Evolutionary conservation across 2,113 vertebrate species (phyloP), one percentile per base, ranked within the genome.

Genomic region (Nicator chloris): DNA sequence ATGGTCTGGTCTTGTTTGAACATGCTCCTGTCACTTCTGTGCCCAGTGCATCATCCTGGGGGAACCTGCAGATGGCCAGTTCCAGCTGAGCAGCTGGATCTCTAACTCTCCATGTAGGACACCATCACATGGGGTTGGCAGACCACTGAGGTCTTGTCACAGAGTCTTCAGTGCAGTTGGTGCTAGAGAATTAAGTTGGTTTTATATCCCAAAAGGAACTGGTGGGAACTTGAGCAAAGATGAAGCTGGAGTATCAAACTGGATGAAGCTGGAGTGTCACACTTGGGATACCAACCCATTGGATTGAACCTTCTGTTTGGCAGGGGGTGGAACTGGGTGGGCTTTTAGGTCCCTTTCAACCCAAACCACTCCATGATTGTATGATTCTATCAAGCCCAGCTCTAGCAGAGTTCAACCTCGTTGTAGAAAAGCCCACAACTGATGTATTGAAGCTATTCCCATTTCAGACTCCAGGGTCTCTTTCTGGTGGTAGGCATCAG

Each of bases 401-500:
- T 44, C 15, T 49, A 40, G 73, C 13, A 57, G 20, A 72, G 23
- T 31, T 88, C 40, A 86, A 0, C 17, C 31, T 70, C 9, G 0
- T 69, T 50, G 31, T 4, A n/a, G 54, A 79, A 78, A 33, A 49
- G 1, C 7, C 33, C 35, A 17, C 6, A 9, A 4, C 12, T n/a
- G 24, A 5, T 76, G 2, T 60, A 4, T 21, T 63, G 76, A 33
- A 79, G 35, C 56, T 39, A 14, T 42, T 86, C 40, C 26, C 1
- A 0, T 57, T 59, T 61, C 84, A 87, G 39, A 11, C 50, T 71
- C 50, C 13, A 1, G 2, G 45, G 11, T 77, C 24, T 88, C 28
- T 84, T 54, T n/a, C 57, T 86, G 70, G 26, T 82, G 76, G 40
- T 15, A 53, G 90, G 64, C 51, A 66, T 92, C 75, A 57, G n/a